phyloP scores from a whole-genome alignment of 2,797 vertebrate genomes.

The Furcifer pardalis region DNA sequence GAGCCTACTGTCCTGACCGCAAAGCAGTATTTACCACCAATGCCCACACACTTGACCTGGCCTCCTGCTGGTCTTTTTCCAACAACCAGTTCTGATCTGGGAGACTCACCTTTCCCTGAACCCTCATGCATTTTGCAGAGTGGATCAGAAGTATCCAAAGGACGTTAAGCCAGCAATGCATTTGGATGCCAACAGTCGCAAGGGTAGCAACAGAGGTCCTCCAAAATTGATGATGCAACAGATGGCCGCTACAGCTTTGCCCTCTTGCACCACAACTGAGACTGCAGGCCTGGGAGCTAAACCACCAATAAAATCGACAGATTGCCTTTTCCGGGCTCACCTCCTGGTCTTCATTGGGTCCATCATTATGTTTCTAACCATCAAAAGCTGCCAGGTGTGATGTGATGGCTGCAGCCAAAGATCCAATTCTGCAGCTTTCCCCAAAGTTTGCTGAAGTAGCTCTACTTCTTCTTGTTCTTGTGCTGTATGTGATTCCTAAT shows the following conservation, averaged over 20 bases:
- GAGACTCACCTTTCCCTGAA: conserved; percentile 56
- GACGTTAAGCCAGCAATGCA: conserved; percentile 9
- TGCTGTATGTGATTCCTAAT: no score
- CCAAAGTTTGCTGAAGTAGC: background rate
- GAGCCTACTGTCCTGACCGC: conserved; percentile 12
- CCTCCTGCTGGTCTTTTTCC: conserved; percentile 26
- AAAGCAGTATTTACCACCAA: conserved; percentile 31
- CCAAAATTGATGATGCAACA: conserved; percentile 49
- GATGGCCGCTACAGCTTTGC: conserved; percentile 57
- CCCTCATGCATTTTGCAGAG: conserved; percentile 42
- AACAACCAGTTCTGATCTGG: conserved; percentile 26
- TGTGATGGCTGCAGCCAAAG: background rate
- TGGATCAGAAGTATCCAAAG: conserved; percentile 12
- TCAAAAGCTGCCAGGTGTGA: background rate
- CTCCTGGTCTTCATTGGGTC: conserved; percentile 56
- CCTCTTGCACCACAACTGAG: conserved; percentile 42
- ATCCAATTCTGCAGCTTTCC: background rate
- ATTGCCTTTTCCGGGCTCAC: conserved; percentile 35
- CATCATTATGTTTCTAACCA: conserved; percentile 49
- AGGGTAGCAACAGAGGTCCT: conserved; percentile 43
- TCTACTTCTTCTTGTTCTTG: no score
- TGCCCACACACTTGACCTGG: conserved; percentile 29
- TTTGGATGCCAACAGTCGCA: background rate
- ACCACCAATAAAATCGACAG: conserved; percentile 50
- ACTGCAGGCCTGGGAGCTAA: conserved; percentile 30